Base-by-base conservation (phyloP, 2,888 invertebrate species). In the Sturmia bella region DNA sequence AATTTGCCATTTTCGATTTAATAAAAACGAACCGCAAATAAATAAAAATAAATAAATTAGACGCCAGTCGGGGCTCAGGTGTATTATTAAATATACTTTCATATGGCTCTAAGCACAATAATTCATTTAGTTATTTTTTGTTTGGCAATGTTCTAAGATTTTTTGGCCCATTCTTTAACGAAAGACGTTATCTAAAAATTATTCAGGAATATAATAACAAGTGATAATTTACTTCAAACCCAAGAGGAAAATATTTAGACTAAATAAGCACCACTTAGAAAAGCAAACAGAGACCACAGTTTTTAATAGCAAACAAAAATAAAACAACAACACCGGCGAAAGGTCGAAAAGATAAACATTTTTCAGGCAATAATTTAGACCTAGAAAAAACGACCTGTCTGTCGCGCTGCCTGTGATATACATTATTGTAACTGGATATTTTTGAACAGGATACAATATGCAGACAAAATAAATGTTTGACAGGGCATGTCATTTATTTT, bases 391-490 rank as follows among this genome's bases (percentile, higher is more conserved):
- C 43, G 7, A 32, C 27, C 27, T 27, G 27, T 27, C 27, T 21
- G n/a, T 43, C 13, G 12, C 27, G 5, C 11, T 17, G 63, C 48
- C 50, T 66, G 59, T 63, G 17, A 9, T 64, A 27, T 32, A 45
- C 17, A 57, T 66, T 74, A 57, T 41, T 5, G 7, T 19, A 59
- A 64, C 63, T 64, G 27, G 50, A 57, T 77, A 41, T 57, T 32
- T 50, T 77, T 77, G n/a, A 64, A 43, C 57, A 78, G 70, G 57
- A 78, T 72, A 72, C 41, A 66, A 57, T 21, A 66, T n/a, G 45
- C 37, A 27, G 21, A 52, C 37, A 15, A 21, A 37, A 27, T 17
- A 4, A 69, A 70, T 50, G 56, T 63, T 63, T 63, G 56, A 70
- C 56, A 69, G 56, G 61, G 54, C 37, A 37, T n/a, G 43, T 11